Percentiles rank a stretch among this genome's conserved stretches.
Evolutionary conservation across 2,113 vertebrate species (phyloP).

Genomic region (Tautogolabrus adspersus): DNA sequence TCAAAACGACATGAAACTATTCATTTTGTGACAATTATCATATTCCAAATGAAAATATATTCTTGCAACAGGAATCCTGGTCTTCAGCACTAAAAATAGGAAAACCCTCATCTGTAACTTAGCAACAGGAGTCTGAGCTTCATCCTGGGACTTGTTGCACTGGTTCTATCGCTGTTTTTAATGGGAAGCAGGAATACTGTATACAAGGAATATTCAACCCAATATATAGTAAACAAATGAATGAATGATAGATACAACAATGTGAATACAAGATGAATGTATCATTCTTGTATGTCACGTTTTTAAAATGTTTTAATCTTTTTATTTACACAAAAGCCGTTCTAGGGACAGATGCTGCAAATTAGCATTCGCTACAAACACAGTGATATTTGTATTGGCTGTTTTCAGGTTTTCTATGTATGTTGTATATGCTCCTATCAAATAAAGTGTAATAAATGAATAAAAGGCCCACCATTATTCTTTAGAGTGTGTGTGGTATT

Average conservation of each 20-base stretch:
- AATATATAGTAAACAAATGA: constrained; percentile 15
- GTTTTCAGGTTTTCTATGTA: too few species aligned
- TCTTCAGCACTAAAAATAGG: constrained; percentile 84
- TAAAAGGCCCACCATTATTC: too few species aligned
- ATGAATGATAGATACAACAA: not conserved
- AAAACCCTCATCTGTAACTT: constrained; percentile 85
- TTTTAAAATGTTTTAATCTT: not conserved
- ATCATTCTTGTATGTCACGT: not conserved
- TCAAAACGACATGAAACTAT: constrained; percentile 76
- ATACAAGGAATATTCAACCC: constrained; percentile 40
- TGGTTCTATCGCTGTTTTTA: constrained; percentile 67
- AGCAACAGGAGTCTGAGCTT: constrained; percentile 85
- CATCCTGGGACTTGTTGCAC: constrained; percentile 83
- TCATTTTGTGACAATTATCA: constrained; percentile 81
- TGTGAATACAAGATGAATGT: not conserved
- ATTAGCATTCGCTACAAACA: too few species aligned
- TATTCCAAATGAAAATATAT: constrained; percentile 83
- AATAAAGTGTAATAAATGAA: too few species aligned
- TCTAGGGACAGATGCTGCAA: too few species aligned
- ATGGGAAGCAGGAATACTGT: constrained; percentile 60
- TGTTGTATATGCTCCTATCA: too few species aligned
- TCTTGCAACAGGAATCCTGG: constrained; percentile 78
- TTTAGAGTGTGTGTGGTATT: too few species aligned
- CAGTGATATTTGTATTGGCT: too few species aligned
- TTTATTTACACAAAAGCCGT: not conserved